These are phyloP conservation scores for Teleogryllus oceanicus DNA, from an alignment of 2,888 invertebrate genomes.

Conservation along the genomic window DNA sequence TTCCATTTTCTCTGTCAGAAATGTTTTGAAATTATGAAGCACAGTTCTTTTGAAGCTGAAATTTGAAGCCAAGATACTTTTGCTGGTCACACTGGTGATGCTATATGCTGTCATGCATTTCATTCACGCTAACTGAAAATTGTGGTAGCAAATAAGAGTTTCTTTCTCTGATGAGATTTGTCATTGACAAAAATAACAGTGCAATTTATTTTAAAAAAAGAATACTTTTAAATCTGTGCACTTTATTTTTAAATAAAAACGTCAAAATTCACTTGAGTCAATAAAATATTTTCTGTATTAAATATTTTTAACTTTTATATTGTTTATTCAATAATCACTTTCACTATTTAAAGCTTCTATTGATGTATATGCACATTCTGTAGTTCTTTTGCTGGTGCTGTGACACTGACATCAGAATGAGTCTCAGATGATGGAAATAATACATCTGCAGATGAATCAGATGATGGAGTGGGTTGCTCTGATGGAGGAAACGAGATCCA, in stretches of 20 bases:
- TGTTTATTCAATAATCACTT: conserved; percentile 22
- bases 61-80: conserved; percentile 12
- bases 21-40: conserved; percentile 18
- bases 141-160: too few species aligned
- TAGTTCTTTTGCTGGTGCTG: conserved; percentile 18
- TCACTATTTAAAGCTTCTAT: conserved; percentile 22
- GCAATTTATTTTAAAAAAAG: neutral
- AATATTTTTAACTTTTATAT: neutral
- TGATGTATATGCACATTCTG: neutral
- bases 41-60: conserved; percentile 18
- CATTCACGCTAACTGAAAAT: too few species aligned
- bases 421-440: conserved; percentile 21
- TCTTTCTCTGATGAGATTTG: too few species aligned
- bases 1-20: neutral
- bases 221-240: neutral
- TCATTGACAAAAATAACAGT: neutral
- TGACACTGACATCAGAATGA: conserved; percentile 21
- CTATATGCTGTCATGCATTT: neutral
- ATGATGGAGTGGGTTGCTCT: conserved; percentile 29
- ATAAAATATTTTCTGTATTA: conserved; percentile 18
- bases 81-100: neutral
- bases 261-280: conserved; percentile 4
- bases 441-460: conserved; percentile 25
- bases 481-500: conserved; percentile 29
- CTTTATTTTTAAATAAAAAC: neutral